These are phyloP conservation scores for Egretta garzetta DNA, from an alignment of 2,113 vertebrate species.

Conservation along the genomic window DNA sequence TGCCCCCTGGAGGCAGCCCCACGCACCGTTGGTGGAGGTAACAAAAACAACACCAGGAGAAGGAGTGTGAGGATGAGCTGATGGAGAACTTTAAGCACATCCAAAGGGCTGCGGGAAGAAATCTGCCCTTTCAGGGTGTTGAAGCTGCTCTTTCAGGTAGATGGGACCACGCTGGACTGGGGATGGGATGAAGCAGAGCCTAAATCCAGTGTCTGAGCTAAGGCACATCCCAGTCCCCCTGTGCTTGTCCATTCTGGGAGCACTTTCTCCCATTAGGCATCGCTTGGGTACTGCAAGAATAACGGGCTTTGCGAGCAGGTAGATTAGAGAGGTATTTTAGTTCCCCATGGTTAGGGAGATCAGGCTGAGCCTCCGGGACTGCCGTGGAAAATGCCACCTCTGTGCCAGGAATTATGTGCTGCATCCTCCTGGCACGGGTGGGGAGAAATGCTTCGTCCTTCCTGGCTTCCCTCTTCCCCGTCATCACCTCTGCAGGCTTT, in stretches of 20 bases:
- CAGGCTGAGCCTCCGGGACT: not conserved
- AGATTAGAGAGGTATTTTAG: not conserved
- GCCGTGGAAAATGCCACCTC: not conserved
- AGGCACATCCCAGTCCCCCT: not conserved
- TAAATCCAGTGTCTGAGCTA: not conserved
- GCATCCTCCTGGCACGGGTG: not conserved
- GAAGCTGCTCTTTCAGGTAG: not conserved
- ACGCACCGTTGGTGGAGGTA: not conserved
- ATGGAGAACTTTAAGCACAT: not conserved
- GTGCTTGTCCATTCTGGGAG: rapidly evolving
- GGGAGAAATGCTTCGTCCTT: not conserved
- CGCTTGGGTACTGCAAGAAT: not conserved
- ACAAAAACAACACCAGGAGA: rapidly evolving
- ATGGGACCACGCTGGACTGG: not conserved
- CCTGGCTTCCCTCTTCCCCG: not conserved
- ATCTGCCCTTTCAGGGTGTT: not conserved
- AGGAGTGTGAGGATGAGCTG: not conserved
- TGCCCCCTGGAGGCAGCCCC: constrained; percentile 65
- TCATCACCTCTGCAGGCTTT: not conserved
- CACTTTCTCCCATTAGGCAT: not conserved
- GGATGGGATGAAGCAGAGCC: not conserved
- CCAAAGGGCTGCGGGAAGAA: not conserved
- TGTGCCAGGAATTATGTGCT: constrained; percentile 1
- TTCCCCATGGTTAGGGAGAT: not conserved
- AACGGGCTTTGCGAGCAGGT: rapidly evolving